phyloP scores from a whole-genome alignment of 2,888 invertebrate genomes.

The Stenichneumon culpator region DNA sequence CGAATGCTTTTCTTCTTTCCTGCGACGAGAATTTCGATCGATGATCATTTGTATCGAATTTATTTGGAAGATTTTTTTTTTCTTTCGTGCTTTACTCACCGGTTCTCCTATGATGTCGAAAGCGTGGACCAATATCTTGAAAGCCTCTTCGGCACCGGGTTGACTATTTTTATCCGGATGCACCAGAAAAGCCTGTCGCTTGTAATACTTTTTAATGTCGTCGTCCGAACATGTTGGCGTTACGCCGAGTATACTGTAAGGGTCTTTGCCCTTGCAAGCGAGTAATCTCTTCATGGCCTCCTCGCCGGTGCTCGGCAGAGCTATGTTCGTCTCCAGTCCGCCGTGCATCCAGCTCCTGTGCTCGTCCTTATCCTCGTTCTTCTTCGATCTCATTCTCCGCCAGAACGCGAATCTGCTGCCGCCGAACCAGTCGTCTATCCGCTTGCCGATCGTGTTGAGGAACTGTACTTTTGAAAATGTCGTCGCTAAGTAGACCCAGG shows the following conservation, averaged over 20 bases:
- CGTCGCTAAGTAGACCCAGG: slow-evolving; percentile 79
- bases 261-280: slow-evolving; percentile 98
- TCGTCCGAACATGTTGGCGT: slow-evolving; percentile 95
- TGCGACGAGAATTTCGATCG: slow-evolving; percentile 78
- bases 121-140: slow-evolving; percentile 97
- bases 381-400: slow-evolving; percentile 86
- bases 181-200: slow-evolving; percentile 96
- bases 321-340: slow-evolving; percentile 90
- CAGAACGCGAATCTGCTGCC: slow-evolving; percentile 88
- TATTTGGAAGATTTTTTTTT: neutral
- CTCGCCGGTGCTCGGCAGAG: slow-evolving; percentile 95
- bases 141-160: slow-evolving; percentile 98
- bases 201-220: slow-evolving; percentile 97
- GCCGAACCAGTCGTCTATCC: slow-evolving; percentile 87
- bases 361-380: slow-evolving; percentile 84
- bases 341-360: slow-evolving; percentile 85
- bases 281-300: slow-evolving; percentile 97
- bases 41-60: neutral
- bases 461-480: slow-evolving; percentile 81
- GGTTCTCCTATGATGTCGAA: slow-evolving; percentile 98
- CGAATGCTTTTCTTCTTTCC: slow-evolving; percentile 92
- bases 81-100: slow-evolving; percentile 85
- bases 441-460: slow-evolving; percentile 81
- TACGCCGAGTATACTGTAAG: slow-evolving; percentile 97
- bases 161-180: slow-evolving; percentile 98